Percentiles rank a stretch among this genome's conserved stretches.
phyloP scores from a whole-genome alignment of 2,113 vertebrate genomes.

The Myotis brandtii region DNA sequence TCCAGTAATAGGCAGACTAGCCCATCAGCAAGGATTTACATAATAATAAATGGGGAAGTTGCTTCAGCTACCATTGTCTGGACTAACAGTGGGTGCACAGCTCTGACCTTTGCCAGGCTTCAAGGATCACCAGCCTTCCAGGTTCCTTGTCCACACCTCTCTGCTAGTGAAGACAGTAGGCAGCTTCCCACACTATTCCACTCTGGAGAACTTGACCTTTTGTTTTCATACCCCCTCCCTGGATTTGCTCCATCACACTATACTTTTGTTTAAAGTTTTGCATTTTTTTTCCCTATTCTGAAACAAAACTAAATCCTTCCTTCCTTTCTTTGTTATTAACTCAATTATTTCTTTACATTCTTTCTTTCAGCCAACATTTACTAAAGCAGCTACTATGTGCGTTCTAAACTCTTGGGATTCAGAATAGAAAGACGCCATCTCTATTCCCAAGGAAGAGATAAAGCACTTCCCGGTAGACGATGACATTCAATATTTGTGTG shows the following conservation, averaged over 20 bases:
- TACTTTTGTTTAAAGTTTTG: neutral
- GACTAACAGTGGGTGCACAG: no score
- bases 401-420: neutral
- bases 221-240: neutral
- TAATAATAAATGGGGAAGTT: no score
- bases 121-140: no score
- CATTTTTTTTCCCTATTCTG: neutral
- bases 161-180: no score
- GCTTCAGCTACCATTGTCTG: no score
- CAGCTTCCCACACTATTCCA: neutral
- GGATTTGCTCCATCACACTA: neutral
- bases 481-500: neutral
- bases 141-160: no score
- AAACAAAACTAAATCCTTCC: slow-evolving; percentile 1
- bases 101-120: no score
- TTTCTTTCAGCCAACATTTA: slow-evolving; percentile 7
- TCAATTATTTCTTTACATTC: neutral
- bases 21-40: no score
- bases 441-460: neutral
- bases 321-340: neutral
- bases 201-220: neutral
- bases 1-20: no score
- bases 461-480: no score
- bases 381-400: neutral
- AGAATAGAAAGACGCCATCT: neutral